These are phyloP conservation scores for Lycocerus yunnanus DNA, from an alignment of 2,888 invertebrate genomes.

Conservation along the genomic window DNA sequence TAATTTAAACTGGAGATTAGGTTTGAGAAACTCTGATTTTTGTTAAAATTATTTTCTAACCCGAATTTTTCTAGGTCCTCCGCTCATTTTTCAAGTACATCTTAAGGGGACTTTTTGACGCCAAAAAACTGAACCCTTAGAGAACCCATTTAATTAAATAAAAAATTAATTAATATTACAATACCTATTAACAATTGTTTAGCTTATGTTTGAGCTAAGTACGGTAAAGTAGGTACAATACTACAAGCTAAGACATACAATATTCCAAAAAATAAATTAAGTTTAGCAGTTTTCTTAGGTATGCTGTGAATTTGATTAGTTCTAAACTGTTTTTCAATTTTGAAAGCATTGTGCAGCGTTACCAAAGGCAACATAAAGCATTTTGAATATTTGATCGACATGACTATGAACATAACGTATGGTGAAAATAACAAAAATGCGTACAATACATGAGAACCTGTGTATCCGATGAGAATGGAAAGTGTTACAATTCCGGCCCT, in stretches of 20 bases:
- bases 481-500: slow-evolving; percentile 92
- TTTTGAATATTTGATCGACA: slow-evolving; percentile 79
- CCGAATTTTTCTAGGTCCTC: not conserved
- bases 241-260: slow-evolving; percentile 85
- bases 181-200: not conserved
- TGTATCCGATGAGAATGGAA: slow-evolving; percentile 91
- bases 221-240: slow-evolving; percentile 68
- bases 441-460: slow-evolving; percentile 89
- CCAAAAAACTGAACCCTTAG: not conserved
- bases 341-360: slow-evolving; percentile 86
- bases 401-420: slow-evolving; percentile 86
- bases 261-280: slow-evolving; percentile 90
- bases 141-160: not conserved
- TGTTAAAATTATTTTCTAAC: not conserved
- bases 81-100: not conserved
- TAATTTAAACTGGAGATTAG: not conserved
- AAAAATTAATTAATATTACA: not conserved
- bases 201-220: slow-evolving; percentile 55
- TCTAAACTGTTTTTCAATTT: slow-evolving; percentile 87
- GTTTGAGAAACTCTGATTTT: not conserved
- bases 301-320: slow-evolving; percentile 78
- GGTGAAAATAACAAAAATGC: slow-evolving; percentile 89
- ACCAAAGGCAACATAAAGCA: slow-evolving; percentile 90
- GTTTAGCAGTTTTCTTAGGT: slow-evolving; percentile 85
- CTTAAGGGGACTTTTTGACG: not conserved